Evolutionary conservation across 2,888 invertebrate genomes (phyloP).

Genomic region (Cheilosia pagana): DNA sequence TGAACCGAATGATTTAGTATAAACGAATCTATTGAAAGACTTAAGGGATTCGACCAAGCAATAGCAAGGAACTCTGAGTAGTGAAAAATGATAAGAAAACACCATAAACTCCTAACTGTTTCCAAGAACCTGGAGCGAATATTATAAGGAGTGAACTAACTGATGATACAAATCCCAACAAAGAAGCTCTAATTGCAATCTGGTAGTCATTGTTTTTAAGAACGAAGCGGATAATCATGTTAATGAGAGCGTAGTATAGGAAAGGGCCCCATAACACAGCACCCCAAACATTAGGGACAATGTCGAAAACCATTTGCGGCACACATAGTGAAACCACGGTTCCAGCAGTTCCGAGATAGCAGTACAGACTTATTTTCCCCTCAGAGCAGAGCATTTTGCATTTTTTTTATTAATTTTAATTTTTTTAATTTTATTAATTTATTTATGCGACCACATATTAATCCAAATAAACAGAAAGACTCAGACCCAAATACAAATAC

Average conservation of each 20-base stretch:
- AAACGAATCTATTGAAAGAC: conserved; percentile 92
- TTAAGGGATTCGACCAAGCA: conserved; percentile 92
- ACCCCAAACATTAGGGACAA: conserved; percentile 85
- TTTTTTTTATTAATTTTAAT: background rate
- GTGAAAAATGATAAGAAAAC: conserved; percentile 92
- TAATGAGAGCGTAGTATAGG: conserved; percentile 86
- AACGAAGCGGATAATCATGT: conserved; percentile 85
- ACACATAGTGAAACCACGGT: conserved; percentile 82
- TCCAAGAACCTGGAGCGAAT: conserved; percentile 84
- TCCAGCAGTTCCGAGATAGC: conserved; percentile 82
- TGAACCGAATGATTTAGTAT: conserved; percentile 97
- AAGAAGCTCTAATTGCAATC: conserved; percentile 90
- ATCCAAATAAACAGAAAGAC: too few species aligned
- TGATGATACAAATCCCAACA: conserved; percentile 89
- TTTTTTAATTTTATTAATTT: conserved; percentile 6
- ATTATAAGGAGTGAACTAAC: conserved; percentile 86
- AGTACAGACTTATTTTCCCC: conserved; percentile 84
- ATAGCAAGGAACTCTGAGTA: conserved; percentile 96
- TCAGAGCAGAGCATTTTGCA: conserved; percentile 83
- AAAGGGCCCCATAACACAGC: conserved; percentile 86
- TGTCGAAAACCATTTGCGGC: conserved; percentile 84
- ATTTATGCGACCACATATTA: background rate
- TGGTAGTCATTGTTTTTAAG: conserved; percentile 87
- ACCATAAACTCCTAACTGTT: conserved; percentile 91
- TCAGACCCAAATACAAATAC: too few species aligned